A percentile compares a stretch with the other conserved stretches of the same genome.
Conservation (phyloP, 2,797 vertebrate genomes). For the Danio kyathit region DNA sequence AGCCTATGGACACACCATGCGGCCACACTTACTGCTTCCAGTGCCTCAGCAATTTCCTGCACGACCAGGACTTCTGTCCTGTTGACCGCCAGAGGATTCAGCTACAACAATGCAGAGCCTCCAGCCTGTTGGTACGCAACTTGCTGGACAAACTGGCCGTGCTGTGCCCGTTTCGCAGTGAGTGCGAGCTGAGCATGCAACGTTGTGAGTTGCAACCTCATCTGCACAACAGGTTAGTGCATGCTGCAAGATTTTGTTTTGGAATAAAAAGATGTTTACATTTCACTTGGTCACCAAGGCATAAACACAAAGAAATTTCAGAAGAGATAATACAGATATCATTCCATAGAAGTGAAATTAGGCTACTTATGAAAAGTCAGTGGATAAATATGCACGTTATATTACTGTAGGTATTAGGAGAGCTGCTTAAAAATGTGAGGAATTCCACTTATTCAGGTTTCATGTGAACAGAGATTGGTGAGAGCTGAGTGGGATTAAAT, state of each 20-base stretch:
- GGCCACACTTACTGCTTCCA: constrained; percentile 92
- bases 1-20: constrained; percentile 93
- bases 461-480: constrained; percentile 48
- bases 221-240: constrained; percentile 88
- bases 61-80: constrained; percentile 91
- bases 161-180: constrained; percentile 82
- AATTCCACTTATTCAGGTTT: constrained; percentile 51
- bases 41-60: constrained; percentile 91
- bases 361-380: not conserved
- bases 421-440: constrained; percentile 32
- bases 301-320: not conserved
- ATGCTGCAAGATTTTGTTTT: not conserved
- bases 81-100: constrained; percentile 89
- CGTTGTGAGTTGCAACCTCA: constrained; percentile 92
- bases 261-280: not conserved
- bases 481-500: constrained; percentile 50
- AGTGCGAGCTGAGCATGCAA: constrained; percentile 89
- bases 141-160: constrained; percentile 90
- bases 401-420: constrained; percentile 7
- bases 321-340: not conserved
- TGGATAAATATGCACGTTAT: not conserved
- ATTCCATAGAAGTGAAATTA: not conserved
- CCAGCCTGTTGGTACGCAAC: constrained; percentile 91
- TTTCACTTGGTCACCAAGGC: not conserved
- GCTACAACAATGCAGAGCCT: constrained; percentile 88